A percentile compares a stretch with the other conserved stretches of the same genome.
Evolutionary conservation across 2,888 invertebrate genomes (phyloP).

Genomic region (Fragum whitleyi): DNA sequence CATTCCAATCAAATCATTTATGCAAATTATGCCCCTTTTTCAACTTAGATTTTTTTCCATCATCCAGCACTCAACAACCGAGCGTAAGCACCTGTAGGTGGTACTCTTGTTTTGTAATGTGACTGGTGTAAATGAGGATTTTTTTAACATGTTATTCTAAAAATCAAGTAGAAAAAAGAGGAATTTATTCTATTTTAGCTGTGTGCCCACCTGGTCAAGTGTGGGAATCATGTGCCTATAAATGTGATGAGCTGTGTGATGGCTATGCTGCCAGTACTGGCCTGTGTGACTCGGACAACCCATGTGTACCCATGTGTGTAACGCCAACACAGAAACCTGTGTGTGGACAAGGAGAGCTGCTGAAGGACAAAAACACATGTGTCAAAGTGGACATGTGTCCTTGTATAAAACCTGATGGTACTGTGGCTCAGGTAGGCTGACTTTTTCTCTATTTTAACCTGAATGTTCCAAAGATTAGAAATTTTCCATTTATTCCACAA

Average conservation of each 20-base stretch:
- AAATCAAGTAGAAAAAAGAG: too few species aligned
- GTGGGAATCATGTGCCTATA: constrained; percentile 86
- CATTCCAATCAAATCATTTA: too few species aligned
- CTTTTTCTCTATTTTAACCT: background rate
- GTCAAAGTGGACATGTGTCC: constrained; percentile 91
- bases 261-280: constrained; percentile 58
- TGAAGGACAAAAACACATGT: constrained; percentile 91
- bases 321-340: constrained; percentile 47
- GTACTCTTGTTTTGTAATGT: too few species aligned
- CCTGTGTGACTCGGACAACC: constrained; percentile 67
- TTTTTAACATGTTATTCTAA: too few species aligned
- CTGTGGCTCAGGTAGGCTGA: constrained; percentile 88
- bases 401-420: constrained; percentile 89
- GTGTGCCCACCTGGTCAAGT: constrained; percentile 79
- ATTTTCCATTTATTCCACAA: background rate
- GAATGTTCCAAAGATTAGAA: too few species aligned
- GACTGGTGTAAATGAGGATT: background rate
- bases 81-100: too few species aligned
- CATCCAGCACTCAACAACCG: too few species aligned
- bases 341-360: constrained; percentile 84
- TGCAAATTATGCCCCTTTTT: too few species aligned
- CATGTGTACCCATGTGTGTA: constrained; percentile 83
- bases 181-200: constrained; percentile 71
- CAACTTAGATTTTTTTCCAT: too few species aligned
- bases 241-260: constrained; percentile 69